These are phyloP conservation scores for Anarrhichthys ocellatus DNA, from an alignment of 2,113 vertebrate species.

Conservation along the genomic window DNA sequence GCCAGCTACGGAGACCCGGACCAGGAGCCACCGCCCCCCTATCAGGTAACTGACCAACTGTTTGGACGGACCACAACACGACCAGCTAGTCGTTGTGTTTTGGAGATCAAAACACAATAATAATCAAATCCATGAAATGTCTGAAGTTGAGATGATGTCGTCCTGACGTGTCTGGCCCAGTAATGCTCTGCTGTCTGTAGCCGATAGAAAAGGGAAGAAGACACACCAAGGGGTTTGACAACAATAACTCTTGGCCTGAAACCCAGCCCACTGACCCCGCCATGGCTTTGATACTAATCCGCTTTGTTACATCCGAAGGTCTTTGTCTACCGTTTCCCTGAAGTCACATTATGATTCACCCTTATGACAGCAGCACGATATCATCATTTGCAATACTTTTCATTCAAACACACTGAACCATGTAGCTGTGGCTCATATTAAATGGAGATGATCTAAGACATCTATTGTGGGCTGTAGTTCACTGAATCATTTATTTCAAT, in stretches of 20 bases:
- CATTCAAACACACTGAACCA: neutral
- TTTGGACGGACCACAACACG: neutral
- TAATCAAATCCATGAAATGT: neutral
- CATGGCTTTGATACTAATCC: conserved; percentile 66
- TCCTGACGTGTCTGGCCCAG: neutral
- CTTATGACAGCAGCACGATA: neutral
- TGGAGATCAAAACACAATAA: too few species aligned
- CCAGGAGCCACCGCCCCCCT: conserved; percentile 96
- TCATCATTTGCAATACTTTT: neutral
- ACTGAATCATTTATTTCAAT: conserved; percentile 12
- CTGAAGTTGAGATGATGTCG: neutral
- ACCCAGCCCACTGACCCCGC: conserved; percentile 47
- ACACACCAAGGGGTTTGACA: neutral
- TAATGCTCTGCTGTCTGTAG: neutral
- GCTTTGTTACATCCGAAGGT: conserved; percentile 65
- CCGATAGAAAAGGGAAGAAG: neutral
- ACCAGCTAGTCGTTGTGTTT: neutral
- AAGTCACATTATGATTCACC: conserved; percentile 32
- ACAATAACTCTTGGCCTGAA: conserved; percentile 12
- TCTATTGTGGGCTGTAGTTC: neutral
- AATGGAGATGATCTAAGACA: neutral
- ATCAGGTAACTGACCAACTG: conserved; percentile 86
- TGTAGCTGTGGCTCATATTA: neutral
- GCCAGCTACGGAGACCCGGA: conserved; percentile 95
- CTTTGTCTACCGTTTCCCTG: conserved; percentile 19